Percentiles rank a stretch among this genome's conserved stretches.
Conservation (phyloP, 2,888 invertebrate species). For the Erebia epiphron region DNA sequence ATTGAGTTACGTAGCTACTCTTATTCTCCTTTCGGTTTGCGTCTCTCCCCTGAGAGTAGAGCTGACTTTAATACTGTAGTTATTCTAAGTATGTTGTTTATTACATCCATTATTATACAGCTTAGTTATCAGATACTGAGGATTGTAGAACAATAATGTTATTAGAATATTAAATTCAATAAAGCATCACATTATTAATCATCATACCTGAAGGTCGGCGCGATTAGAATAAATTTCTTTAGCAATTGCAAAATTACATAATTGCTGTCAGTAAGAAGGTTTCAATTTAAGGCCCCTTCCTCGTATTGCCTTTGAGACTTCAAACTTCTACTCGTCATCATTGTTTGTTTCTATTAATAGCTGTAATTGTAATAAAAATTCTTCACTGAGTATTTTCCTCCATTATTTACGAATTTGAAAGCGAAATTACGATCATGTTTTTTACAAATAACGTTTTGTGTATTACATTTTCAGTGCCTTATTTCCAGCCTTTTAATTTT, state of each 20-base stretch:
- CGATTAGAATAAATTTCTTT: slow-evolving; percentile 20
- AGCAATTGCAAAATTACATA: slow-evolving; percentile 11
- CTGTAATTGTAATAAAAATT: background rate
- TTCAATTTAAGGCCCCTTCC: slow-evolving; percentile 3
- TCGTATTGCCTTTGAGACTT: slow-evolving; percentile 9
- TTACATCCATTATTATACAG: slow-evolving; percentile 1
- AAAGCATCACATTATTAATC: background rate
- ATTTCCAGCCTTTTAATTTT: too few species aligned
- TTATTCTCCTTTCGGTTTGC: background rate
- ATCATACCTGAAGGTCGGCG: background rate
- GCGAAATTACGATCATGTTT: background rate
- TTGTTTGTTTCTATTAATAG: slow-evolving; percentile 4
- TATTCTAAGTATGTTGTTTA: slow-evolving; percentile 4
- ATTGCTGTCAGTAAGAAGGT: background rate
- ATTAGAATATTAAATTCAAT: slow-evolving; percentile 7
- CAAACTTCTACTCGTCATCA: background rate
- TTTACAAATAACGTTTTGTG: background rate
- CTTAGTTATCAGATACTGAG: slow-evolving; percentile 6
- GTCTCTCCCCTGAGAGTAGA: background rate
- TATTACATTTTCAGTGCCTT: too few species aligned
- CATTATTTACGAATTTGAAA: background rate
- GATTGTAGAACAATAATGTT: slow-evolving; percentile 10
- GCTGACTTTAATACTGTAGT: slow-evolving; percentile 8
- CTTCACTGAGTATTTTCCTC: background rate
- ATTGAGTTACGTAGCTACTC: background rate